Conservation (phyloP, 92 coral and sea anemone genomes). For the Epizoanthus stellaris region DNA sequence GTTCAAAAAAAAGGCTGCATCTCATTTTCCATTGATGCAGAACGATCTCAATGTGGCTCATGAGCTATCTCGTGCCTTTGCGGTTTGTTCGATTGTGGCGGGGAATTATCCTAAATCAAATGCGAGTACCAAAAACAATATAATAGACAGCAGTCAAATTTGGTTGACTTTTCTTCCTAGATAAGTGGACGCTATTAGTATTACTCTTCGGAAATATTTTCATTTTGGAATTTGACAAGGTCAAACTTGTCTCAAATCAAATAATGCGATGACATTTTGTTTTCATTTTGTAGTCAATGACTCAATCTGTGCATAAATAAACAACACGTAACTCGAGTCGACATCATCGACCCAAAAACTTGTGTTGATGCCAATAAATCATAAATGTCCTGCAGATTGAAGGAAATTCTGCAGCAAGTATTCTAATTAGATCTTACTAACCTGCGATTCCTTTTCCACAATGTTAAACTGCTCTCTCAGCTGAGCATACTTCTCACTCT, state of each 20-base stretch:
- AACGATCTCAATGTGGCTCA: too few species aligned
- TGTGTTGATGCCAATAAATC: too few species aligned
- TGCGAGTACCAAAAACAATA: too few species aligned
- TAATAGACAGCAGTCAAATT: too few species aligned
- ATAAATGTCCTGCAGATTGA: too few species aligned
- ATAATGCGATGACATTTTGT: slow-evolving; percentile 28
- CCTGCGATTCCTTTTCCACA: slow-evolving; percentile 94
- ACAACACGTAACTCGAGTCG: not conserved
- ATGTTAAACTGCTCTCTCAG: slow-evolving; percentile 88
- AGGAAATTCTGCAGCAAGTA: not conserved
- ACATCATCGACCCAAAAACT: not conserved
- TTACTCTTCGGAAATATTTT: slow-evolving; percentile 4
- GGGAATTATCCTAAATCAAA: too few species aligned
- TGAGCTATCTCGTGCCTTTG: too few species aligned
- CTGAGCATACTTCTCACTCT: slow-evolving; percentile 78
- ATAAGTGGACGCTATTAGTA: not conserved
- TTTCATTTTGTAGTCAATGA: too few species aligned
- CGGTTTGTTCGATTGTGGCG: too few species aligned
- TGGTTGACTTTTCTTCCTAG: not conserved
- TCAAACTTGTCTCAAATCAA: slow-evolving; percentile 37
- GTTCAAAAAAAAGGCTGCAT: too few species aligned
- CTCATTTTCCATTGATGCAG: too few species aligned
- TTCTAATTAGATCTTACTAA: slow-evolving; percentile 29
- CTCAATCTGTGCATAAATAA: slow-evolving; percentile 7
- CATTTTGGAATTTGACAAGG: slow-evolving; percentile 16